A percentile compares a stretch with the other conserved stretches of the same genome.
Evolutionary conservation across 2,113 vertebrate species (phyloP).

Genomic region (Zosterops japonicus): DNA sequence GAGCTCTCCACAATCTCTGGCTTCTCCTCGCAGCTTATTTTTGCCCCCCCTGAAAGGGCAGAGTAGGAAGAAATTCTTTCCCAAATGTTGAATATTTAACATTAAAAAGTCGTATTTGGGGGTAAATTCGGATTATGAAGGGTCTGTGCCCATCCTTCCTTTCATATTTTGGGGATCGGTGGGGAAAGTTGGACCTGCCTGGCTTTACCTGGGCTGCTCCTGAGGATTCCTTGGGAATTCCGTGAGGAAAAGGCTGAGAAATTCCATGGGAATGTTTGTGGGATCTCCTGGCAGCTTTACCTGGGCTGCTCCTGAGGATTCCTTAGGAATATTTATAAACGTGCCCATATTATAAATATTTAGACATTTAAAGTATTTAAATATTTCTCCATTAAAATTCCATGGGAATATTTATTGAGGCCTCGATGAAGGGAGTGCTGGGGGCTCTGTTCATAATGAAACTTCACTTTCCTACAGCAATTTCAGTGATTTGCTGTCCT

Average conservation of each 20-base stretch:
- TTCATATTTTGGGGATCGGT: fast-evolving
- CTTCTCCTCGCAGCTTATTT: fast-evolving
- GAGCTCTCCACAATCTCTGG: fast-evolving
- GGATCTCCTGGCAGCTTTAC: not conserved
- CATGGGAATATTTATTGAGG: not conserved
- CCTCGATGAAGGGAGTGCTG: not conserved
- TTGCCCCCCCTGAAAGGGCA: not conserved
- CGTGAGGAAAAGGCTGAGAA: fast-evolving
- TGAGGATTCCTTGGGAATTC: not conserved
- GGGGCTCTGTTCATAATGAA: not conserved
- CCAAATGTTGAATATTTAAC: fast-evolving
- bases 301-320: not conserved
- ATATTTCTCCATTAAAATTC: not conserved
- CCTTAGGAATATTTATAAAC: not conserved
- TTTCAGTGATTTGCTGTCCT: not conserved
- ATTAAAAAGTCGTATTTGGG: not conserved
- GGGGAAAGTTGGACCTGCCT: not conserved
- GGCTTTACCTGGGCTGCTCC: not conserved
- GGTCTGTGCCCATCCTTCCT: not conserved
- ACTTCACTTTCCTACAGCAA: not conserved
- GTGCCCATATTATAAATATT: not conserved
- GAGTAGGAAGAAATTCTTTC: too few species aligned
- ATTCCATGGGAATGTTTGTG: not conserved
- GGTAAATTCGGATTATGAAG: fast-evolving
- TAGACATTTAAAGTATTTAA: not conserved